Evolutionary conservation across 23 tunicate genomes (phyloP).

Genomic region (Phallusia fumigata): DNA sequence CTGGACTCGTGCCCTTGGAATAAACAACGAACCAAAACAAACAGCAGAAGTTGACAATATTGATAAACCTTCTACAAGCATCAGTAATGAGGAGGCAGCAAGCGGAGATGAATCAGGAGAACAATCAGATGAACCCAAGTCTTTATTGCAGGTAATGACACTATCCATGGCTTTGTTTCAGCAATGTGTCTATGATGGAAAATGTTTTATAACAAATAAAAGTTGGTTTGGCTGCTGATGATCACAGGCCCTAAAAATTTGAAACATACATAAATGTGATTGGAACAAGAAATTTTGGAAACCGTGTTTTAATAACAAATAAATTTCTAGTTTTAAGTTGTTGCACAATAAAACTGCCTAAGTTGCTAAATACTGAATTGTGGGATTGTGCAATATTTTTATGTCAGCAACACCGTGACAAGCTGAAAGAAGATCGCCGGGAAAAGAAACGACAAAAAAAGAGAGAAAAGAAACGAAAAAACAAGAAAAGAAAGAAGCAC

Average conservation of each 20-base stretch:
- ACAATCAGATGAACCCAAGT: conserved; percentile 48
- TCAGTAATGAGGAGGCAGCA: background rate
- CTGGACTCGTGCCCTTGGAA: conserved; percentile 79
- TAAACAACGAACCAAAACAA: conserved; percentile 23
- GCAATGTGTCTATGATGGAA: too few relatives aligned
- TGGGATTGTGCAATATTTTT: background rate
- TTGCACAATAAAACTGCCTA: too few relatives aligned
- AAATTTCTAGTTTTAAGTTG: too few relatives aligned
- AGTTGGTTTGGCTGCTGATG: too few relatives aligned
- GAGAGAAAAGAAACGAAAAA: conserved; percentile 41
- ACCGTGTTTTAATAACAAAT: too few relatives aligned
- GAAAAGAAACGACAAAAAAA: conserved; percentile 65
- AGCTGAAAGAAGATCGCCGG: conserved; percentile 33
- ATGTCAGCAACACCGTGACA: conserved; percentile 68
- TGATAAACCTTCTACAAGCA: background rate
- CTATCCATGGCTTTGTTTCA: too few relatives aligned
- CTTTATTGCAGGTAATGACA: conserved; percentile 63
- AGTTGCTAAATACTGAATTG: too few relatives aligned
- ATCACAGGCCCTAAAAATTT: too few relatives aligned
- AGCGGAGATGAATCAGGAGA: conserved; percentile 22
- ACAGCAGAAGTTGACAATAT: conserved; percentile 1
- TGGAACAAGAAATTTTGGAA: too few relatives aligned
- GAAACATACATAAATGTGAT: too few relatives aligned
- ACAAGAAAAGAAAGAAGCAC: conserved; percentile 43
- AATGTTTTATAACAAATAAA: too few relatives aligned